Conservation (phyloP, 2,888 invertebrate genomes). For the Leptopilina syphax region DNA sequence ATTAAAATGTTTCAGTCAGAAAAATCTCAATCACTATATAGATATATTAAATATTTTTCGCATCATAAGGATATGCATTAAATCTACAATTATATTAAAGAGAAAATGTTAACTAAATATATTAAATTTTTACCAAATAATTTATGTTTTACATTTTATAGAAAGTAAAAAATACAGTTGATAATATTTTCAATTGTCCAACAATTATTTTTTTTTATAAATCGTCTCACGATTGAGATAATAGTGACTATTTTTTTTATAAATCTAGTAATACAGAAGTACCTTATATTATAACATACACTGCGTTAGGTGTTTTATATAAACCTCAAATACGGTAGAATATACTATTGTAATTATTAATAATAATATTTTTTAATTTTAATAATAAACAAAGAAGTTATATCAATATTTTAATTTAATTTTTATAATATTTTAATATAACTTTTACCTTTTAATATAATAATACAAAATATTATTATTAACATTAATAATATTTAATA, state of each 20-base stretch:
- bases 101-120: no score
- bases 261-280: conserved; percentile 23
- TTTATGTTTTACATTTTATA: no score
- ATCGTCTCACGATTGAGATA: background rate
- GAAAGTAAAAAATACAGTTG: no score
- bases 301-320: background rate
- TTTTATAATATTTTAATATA: no score
- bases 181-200: background rate
- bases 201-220: background rate
- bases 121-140: no score
- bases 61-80: no score
- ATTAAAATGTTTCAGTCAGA: conserved; percentile 1
- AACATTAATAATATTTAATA: no score
- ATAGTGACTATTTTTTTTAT: background rate
- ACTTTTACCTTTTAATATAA: no score
- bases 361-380: background rate
- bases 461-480: no score
- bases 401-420: no score
- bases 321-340: background rate
- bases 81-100: no score
- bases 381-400: background rate
- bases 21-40: background rate
- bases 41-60: no score
- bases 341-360: background rate
- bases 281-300: conserved; percentile 7